Conservation (phyloP, 2,888 invertebrate genomes). For the Drosophila peninsularis region DNA sequence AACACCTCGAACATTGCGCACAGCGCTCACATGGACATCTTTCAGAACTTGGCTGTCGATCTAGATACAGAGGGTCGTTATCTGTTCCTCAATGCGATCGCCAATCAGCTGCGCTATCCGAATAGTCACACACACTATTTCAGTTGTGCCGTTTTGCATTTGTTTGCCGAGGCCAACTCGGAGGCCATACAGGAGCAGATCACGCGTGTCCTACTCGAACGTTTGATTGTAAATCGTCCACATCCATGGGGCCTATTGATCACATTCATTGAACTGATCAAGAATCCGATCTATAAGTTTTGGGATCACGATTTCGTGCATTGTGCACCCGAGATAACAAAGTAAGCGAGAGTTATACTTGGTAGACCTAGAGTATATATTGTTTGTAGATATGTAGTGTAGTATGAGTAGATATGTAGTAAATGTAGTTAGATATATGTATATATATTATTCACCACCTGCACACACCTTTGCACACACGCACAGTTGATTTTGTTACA, state of each 20-base stretch:
- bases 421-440: not conserved
- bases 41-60: conserved; percentile 99
- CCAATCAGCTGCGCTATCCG: conserved; percentile 99
- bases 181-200: conserved; percentile 99
- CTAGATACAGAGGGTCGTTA: conserved; percentile 98
- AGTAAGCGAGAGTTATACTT: conserved; percentile 88
- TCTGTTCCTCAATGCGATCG: conserved; percentile 98
- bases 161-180: conserved; percentile 98
- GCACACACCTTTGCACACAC: conserved; percentile 1
- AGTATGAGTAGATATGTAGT: not conserved
- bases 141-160: conserved; percentile 97
- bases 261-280: conserved; percentile 99
- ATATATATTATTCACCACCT: not conserved
- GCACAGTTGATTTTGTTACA: not conserved
- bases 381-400: not conserved
- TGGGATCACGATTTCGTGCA: conserved; percentile 99
- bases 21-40: conserved; percentile 99
- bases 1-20: conserved; percentile 99
- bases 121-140: conserved; percentile 99
- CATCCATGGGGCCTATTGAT: conserved; percentile 99
- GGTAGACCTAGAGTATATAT: not conserved
- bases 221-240: conserved; percentile 98
- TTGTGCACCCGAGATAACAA: conserved; percentile 99
- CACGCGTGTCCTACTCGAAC: conserved; percentile 96
- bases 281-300: conserved; percentile 99